Percentiles rank a stretch among this genome's conserved stretches.
phyloP scores from a whole-genome alignment of 1,140 invertebrate species.

The Panagrolaimus sp. region DNA sequence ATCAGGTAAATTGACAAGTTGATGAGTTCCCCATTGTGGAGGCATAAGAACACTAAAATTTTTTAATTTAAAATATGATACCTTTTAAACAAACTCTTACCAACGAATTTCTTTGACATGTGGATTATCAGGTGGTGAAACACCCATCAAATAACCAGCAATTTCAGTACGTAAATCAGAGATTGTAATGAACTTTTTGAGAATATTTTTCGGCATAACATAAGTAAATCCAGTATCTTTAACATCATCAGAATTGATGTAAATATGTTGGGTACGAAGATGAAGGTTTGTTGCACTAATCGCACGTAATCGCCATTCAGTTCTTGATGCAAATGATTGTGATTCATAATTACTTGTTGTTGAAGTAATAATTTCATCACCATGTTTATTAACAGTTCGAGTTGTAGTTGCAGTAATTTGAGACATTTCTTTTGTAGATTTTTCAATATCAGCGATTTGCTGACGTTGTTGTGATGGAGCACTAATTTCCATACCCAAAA shows the following conservation, averaged over 20 bases:
- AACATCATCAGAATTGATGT: conserved; percentile 96
- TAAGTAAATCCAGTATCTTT: conserved; percentile 99
- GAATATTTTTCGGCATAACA: conserved; percentile 93
- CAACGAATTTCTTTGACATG: conserved; percentile 98
- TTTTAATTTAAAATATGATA: too few relatives aligned
- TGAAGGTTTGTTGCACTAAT: conserved; percentile 98
- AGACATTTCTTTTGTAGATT: conserved; percentile 98
- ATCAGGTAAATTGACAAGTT: conserved; percentile 87
- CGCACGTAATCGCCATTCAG: conserved; percentile 92
- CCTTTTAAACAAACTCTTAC: too few relatives aligned
- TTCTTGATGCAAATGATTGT: conserved; percentile 93
- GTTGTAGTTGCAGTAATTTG: conserved; percentile 88
- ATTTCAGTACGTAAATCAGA: conserved; percentile 93
- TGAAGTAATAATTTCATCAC: conserved; percentile 97
- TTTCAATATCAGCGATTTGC: conserved; percentile 99
- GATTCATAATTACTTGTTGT: conserved; percentile 99
- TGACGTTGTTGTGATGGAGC: conserved; percentile 95
- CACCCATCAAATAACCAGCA: conserved; percentile 89
- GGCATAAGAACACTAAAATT: conserved; percentile 75
- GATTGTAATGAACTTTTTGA: conserved; percentile 98
- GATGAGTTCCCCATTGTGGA: conserved; percentile 98
- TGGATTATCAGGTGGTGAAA: conserved; percentile 92
- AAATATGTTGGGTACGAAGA: conserved; percentile 95
- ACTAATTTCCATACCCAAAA: conserved; percentile 98
- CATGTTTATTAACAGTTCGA: conserved; percentile 95